Percentiles rank a stretch among this genome's conserved stretches.
phyloP scores from a whole-genome alignment of 2,113 vertebrate species.

The Anser cygnoides region DNA sequence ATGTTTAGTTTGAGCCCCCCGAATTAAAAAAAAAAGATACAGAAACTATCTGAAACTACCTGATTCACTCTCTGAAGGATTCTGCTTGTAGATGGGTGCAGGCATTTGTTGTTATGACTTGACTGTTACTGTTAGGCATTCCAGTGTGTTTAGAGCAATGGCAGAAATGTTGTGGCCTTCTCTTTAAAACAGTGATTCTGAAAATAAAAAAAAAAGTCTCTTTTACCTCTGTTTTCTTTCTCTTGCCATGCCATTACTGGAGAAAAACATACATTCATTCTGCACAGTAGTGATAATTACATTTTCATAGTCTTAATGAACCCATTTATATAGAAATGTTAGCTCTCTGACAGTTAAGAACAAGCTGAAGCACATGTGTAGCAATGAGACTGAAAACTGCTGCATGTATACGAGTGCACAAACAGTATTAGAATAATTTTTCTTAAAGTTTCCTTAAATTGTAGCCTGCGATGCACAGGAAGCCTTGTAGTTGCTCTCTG shows the following conservation, averaged over 20 bases:
- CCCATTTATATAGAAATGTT: background rate
- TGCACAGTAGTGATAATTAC: background rate
- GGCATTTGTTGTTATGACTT: background rate
- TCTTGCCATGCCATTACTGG: background rate
- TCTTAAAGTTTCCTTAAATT: background rate
- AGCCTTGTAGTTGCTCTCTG: slow-evolving; percentile 9
- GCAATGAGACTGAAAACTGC: background rate
- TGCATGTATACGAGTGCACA: background rate
- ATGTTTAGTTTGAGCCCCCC: background rate
- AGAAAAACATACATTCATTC: background rate
- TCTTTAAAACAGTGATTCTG: background rate
- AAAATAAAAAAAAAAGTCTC: background rate
- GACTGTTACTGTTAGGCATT: background rate
- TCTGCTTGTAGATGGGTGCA: background rate
- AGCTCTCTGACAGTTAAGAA: background rate
- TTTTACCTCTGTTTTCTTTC: background rate
- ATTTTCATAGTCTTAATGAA: slow-evolving; percentile 14
- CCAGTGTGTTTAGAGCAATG: background rate
- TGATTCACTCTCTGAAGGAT: background rate
- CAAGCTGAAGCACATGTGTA: background rate
- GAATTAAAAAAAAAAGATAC: background rate
- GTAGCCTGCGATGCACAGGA: background rate
- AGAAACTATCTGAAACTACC: rapidly evolving
- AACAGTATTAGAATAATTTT: slow-evolving; percentile 6
- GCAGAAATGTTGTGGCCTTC: background rate